Percentiles rank a stretch among this genome's conserved stretches.
These are phyloP conservation scores for Cyprinodon brontotheroides DNA, from an alignment of 2,113 vertebrate species.

Conservation along the genomic window DNA sequence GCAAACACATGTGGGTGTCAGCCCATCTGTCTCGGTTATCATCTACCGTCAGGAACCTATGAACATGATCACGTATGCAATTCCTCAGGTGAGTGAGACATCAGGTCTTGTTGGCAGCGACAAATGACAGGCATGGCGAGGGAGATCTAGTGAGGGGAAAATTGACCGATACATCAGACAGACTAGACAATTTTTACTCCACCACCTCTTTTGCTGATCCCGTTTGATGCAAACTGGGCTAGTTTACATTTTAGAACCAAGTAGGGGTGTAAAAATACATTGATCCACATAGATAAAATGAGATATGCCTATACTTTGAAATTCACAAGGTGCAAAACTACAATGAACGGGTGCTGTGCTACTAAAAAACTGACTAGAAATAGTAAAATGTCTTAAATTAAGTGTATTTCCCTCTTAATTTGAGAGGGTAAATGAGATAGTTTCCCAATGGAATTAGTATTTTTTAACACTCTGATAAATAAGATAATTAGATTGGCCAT, in stretches of 20 bases:
- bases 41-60: slow-evolving; percentile 4
- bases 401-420: no score
- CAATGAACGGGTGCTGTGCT: no score
- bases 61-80: slow-evolving; percentile 19
- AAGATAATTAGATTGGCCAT: no score
- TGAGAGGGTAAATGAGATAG: no score
- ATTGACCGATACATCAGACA: slow-evolving; percentile 65
- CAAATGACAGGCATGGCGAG: slow-evolving; percentile 50
- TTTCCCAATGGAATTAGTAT: no score
- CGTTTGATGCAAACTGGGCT: neutral
- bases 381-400: no score
- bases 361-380: no score
- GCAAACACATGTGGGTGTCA: slow-evolving; percentile 67
- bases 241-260: neutral
- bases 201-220: neutral
- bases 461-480: no score
- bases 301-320: no score
- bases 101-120: slow-evolving; percentile 60
- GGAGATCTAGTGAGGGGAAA: slow-evolving; percentile 62
- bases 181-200: slow-evolving; percentile 20
- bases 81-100: slow-evolving; percentile 59
- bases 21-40: slow-evolving; percentile 71
- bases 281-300: no score
- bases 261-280: no score
- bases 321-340: no score